phyloP scores from a whole-genome alignment of 2,888 invertebrate genomes.

The Nineta flava region DNA sequence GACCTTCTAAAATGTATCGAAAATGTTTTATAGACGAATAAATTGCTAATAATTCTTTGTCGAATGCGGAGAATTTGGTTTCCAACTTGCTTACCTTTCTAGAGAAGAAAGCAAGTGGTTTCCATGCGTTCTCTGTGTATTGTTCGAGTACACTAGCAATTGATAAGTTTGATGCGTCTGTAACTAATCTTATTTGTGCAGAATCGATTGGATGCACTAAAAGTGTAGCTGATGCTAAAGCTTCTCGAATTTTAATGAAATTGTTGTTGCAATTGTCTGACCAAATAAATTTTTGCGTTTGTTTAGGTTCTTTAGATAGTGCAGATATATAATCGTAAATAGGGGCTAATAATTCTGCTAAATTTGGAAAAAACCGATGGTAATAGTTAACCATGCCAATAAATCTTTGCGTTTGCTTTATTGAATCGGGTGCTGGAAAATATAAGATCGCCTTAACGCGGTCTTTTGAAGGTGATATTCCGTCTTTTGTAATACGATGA shows the following conservation, averaged over 20 bases:
- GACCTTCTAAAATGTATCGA: no score
- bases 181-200: neutral
- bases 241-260: neutral
- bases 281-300: neutral
- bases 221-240: neutral
- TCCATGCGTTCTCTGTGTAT: neutral
- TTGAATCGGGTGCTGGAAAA: neutral
- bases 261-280: neutral
- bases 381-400: neutral
- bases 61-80: neutral
- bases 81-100: neutral
- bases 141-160: neutral
- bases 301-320: neutral
- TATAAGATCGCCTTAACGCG: neutral
- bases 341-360: neutral
- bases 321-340: neutral
- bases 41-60: neutral
- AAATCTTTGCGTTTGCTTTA: neutral
- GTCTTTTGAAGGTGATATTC: neutral
- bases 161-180: neutral
- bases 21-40: neutral
- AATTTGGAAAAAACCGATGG: neutral
- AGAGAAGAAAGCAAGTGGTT: slow-evolving; percentile 1
- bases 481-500: neutral
- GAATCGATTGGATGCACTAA: neutral